Percentiles rank a stretch among this genome's conserved stretches.
phyloP scores from a whole-genome alignment of 2,888 invertebrate species.

The Adineta ricciae region DNA sequence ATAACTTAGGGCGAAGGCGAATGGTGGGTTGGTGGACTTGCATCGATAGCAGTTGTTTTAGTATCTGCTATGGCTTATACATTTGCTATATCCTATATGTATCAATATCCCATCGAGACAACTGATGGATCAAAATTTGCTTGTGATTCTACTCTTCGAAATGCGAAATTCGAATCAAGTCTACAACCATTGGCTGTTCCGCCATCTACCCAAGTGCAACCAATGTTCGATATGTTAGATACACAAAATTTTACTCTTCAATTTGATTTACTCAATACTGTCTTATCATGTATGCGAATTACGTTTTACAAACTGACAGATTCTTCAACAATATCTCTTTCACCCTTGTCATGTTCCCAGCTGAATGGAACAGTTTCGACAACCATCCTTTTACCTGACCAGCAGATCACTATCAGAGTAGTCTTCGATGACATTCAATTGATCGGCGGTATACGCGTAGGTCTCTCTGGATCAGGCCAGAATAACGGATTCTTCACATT shows the following conservation, averaged over 20 bases:
- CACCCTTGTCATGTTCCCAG: not conserved
- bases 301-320: not conserved
- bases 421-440: not conserved
- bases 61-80: not conserved
- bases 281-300: not conserved
- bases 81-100: not conserved
- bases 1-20: not conserved
- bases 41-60: not conserved
- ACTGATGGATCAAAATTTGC: not conserved
- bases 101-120: not conserved
- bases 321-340: not conserved
- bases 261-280: not conserved
- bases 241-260: not conserved
- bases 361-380: not conserved
- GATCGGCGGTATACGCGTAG: not conserved
- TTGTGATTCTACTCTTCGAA: not conserved
- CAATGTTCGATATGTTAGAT: not conserved
- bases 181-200: not conserved
- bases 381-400: not conserved
- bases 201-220: rapidly evolving
- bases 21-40: not conserved
- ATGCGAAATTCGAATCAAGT: not conserved
- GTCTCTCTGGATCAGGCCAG: not conserved
- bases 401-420: not conserved
- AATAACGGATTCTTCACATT: not conserved